A percentile compares a stretch with the other conserved stretches of the same genome.
Conservation (phyloP, 2,797 vertebrate genomes). For the Tadarida brasiliensis region DNA sequence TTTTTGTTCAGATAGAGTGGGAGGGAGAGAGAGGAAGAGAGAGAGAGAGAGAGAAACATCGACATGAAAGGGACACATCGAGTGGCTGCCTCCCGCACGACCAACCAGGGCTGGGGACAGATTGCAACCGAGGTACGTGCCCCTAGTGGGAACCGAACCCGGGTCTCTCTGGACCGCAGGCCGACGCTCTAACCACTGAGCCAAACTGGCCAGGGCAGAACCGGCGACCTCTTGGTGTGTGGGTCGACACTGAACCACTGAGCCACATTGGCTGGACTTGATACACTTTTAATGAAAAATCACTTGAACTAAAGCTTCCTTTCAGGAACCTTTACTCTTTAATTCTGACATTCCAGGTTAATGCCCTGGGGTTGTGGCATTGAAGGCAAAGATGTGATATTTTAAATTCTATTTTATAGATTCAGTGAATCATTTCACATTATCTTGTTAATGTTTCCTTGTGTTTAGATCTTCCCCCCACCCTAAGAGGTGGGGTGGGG, state of each 20-base stretch:
- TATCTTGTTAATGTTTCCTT: slow-evolving; percentile 45
- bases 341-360: not conserved
- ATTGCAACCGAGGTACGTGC: no score
- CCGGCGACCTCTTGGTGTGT: not conserved
- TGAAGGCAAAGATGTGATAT: not conserved
- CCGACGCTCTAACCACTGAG: no score
- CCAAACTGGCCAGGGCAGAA: not conserved
- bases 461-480: not conserved
- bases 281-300: not conserved
- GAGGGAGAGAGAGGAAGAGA: no score
- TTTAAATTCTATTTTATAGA: slow-evolving; percentile 44
- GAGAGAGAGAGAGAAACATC: no score
- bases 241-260: not conserved
- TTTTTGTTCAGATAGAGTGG: no score
- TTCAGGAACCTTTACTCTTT: slow-evolving; percentile 33
- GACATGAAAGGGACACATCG: no score
- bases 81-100: no score
- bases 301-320: slow-evolving; percentile 23
- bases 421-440: not conserved
- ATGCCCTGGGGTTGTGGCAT: not conserved
- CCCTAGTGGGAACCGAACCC: no score
- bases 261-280: not conserved
- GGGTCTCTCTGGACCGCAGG: no score
- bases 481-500: no score
- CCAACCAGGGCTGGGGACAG: no score